Base-by-base conservation (phyloP, 2,797 vertebrate genomes). In the Esox masquinongy region DNA sequence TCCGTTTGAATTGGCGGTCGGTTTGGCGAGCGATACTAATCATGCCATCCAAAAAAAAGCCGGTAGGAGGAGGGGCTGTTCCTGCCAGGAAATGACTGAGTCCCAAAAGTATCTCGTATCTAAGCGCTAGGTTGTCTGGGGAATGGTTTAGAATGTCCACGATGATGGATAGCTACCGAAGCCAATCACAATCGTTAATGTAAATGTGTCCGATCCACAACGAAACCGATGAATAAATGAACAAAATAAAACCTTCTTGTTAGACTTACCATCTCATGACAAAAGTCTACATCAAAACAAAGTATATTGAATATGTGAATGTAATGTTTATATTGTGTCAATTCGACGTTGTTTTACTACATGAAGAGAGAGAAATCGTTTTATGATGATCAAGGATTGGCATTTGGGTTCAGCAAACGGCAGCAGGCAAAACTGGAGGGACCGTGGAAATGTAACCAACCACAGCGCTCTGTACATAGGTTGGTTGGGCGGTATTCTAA, bases 51-150 rank as follows among this genome's bases (percentile, higher is more conserved):
- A 69, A 43, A 67, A 68, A 69, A 71, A 76, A 59, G 47, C 88
- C 92, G 94, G 91, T 84, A 89, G 87, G 88, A 61, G 4, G 84
- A 24, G 89, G 43, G 84, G 53, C 64, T 78, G 77, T 53, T 68
- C 56, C 17, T 26, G 19, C 71, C 22, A 80, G 81, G 79, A 84
- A 80, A 74, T 26, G 8, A 47, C 43, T 47, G 43, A 8, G 12
- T 47, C 43, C 9, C 43, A 14, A 47, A 47, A 47, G 43, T 47
- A 47, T 47, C 43, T 47, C 8, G 43, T 47, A 47, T 47, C 43
- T 47, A 3, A 7, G 43, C 11, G n/a, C 22, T 9, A 24, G n/a
- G 56, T 61, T 64, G 70, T 24, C 1, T 64, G 74, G 72, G 14
- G 64, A 67, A 24, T 31, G 6, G 17, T 24, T 66, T 9, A 2